Percentiles rank a stretch among this genome's conserved stretches.
Evolutionary conservation across 2,113 vertebrate species (phyloP).

Genomic region (Sinocyclocheilus anophthalmus): DNA sequence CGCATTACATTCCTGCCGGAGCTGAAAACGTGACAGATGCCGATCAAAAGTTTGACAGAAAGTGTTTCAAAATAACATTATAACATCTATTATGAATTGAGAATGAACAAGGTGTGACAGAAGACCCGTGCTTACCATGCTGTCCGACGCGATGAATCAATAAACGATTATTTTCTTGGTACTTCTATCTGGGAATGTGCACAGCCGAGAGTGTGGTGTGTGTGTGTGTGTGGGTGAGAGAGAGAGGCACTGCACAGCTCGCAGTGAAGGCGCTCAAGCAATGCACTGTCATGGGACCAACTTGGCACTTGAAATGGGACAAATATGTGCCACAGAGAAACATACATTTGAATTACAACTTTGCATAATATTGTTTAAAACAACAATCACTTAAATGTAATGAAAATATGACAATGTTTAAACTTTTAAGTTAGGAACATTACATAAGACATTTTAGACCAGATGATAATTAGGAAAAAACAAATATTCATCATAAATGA

Average conservation of each 20-base stretch:
- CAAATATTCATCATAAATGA: no score
- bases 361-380: no score
- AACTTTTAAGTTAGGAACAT: background rate
- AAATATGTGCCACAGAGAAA: background rate
- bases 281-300: constrained; percentile 11
- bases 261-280: constrained; percentile 14
- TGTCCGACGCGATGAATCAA: constrained; percentile 65
- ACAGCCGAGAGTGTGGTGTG: constrained; percentile 58
- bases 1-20: background rate
- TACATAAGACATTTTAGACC: background rate
- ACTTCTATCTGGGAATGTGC: constrained; percentile 71
- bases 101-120: background rate
- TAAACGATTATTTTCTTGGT: constrained; percentile 56
- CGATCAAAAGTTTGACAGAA: constrained; percentile 28
- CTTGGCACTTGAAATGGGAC: background rate
- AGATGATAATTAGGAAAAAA: no score
- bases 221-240: constrained; percentile 46
- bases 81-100: background rate
- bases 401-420: background rate
- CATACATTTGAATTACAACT: background rate
- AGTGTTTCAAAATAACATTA: background rate
- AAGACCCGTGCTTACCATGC: constrained; percentile 78
- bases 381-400: background rate
- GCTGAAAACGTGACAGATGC: constrained; percentile 18
- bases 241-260: constrained; percentile 42